These are phyloP conservation scores for Ifrita kowaldi DNA, from an alignment of 2,113 vertebrate genomes.

Conservation along the genomic window DNA sequence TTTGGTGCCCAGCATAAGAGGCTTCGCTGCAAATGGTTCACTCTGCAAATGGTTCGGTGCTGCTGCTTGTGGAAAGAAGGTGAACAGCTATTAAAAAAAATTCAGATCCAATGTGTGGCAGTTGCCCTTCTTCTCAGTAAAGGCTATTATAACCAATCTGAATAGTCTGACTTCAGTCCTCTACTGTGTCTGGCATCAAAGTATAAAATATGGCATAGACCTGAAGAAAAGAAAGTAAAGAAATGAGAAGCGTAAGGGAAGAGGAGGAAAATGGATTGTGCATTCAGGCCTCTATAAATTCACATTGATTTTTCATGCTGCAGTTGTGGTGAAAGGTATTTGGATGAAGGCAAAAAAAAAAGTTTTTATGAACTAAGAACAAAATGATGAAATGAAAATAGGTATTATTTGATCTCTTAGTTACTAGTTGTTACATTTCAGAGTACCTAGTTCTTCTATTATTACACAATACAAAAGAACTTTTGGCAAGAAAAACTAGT, in stretches of 20 bases:
- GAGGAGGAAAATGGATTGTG: neutral
- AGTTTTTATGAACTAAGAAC: neutral
- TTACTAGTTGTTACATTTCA: neutral
- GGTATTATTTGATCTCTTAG: neutral
- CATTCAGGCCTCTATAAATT: neutral
- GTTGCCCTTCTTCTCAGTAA: neutral
- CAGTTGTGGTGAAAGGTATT: neutral
- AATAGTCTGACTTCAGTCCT: neutral
- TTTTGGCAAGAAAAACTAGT: neutral
- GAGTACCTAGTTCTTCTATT: neutral
- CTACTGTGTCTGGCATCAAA: neutral
- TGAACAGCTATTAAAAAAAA: neutral
- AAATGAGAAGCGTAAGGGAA: neutral
- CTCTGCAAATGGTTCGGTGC: neutral
- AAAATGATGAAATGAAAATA: neutral
- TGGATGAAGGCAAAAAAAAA: neutral
- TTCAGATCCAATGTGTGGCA: neutral
- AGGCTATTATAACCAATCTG: neutral
- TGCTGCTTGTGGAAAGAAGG: neutral
- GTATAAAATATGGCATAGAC: neutral
- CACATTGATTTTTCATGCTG: slow-evolving; percentile 18
- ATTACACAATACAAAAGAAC: neutral
- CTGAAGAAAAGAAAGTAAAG: neutral
- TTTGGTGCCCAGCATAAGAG: neutral
- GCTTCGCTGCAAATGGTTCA: neutral